Evolutionary conservation across 1,140 invertebrate genomes (phyloP).

Genomic region (Nilaparvata lugens): DNA sequence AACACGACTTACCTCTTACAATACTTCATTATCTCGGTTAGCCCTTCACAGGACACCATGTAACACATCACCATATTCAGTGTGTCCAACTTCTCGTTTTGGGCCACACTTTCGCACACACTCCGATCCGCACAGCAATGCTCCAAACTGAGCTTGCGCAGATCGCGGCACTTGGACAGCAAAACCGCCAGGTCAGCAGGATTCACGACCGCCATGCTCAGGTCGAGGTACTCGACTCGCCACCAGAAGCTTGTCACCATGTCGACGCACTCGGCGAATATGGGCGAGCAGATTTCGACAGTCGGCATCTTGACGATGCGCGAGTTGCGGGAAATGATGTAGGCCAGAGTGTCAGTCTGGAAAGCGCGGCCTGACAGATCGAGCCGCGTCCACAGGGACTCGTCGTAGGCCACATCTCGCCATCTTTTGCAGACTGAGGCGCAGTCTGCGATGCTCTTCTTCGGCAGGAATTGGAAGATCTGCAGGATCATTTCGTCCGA

Average conservation of each 20-base stretch:
- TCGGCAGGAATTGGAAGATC: conserved; percentile 73
- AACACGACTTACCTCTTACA: conserved; percentile 51
- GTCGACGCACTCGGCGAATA: conserved; percentile 32
- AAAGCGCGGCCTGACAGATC: conserved; percentile 65
- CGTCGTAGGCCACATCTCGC: conserved; percentile 66
- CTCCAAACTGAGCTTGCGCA: conserved; percentile 78
- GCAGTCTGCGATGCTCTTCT: conserved; percentile 58
- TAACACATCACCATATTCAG: conserved; percentile 66
- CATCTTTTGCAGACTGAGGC: conserved; percentile 57
- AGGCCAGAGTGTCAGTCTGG: conserved; percentile 51
- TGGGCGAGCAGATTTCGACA: conserved; percentile 38
- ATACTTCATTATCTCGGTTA: conserved; percentile 48
- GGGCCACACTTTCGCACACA: conserved; percentile 52
- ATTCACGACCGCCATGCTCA: conserved; percentile 66
- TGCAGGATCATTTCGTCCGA: conserved; percentile 78
- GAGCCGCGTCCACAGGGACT: conserved; percentile 72
- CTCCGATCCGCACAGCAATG: conserved; percentile 51
- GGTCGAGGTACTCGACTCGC: conserved; percentile 70
- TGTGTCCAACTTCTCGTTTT: conserved; percentile 55
- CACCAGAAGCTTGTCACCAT: conserved; percentile 30
- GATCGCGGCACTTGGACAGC: conserved; percentile 52
- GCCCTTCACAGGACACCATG: conserved; percentile 48
- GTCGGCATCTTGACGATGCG: conserved; percentile 65
- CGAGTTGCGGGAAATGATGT: conserved; percentile 60
- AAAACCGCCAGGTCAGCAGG: conserved; percentile 45